phyloP scores from a whole-genome alignment of 2,113 vertebrate genomes.

The Oncorhynchus clarkii region DNA sequence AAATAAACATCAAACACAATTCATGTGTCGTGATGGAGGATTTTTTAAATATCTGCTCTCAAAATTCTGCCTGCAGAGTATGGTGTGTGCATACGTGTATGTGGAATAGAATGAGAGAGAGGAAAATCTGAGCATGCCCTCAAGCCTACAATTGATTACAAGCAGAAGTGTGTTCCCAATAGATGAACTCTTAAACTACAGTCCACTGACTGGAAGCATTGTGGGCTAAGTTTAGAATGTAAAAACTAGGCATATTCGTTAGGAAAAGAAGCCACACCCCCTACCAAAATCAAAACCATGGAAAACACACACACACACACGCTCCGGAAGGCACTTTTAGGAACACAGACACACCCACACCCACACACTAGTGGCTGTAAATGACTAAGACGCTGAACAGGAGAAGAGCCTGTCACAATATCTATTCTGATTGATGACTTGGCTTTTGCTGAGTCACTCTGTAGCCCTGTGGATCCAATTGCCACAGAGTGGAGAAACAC shows the following conservation, averaged over 20 bases:
- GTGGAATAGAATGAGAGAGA: background rate
- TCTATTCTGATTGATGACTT: background rate
- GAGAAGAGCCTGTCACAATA: background rate
- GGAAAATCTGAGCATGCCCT: conserved; percentile 10
- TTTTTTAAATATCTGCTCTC: conserved; percentile 4
- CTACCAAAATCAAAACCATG: background rate
- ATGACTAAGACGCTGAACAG: background rate
- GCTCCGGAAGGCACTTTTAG: background rate
- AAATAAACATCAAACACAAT: conserved; percentile 56
- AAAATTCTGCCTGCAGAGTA: background rate
- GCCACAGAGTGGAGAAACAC: background rate
- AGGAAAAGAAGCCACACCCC: background rate
- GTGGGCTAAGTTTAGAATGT: conserved; percentile 28
- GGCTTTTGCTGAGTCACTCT: conserved; percentile 4
- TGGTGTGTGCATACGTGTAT: conserved; percentile 4
- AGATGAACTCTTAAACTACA: conserved; percentile 49
- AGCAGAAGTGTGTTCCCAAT: conserved; percentile 55
- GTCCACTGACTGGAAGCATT: conserved; percentile 41
- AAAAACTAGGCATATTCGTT: conserved; percentile 11
- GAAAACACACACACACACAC: background rate
- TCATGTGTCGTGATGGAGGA: conserved; percentile 15
- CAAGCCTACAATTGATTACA: conserved; percentile 57
- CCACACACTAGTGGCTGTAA: background rate
- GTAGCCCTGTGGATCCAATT: conserved; percentile 1
- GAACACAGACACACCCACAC: background rate